These are phyloP conservation scores for Callithrix jacchus DNA, from an alignment of 2,113 vertebrate species.

Conservation along the genomic window DNA sequence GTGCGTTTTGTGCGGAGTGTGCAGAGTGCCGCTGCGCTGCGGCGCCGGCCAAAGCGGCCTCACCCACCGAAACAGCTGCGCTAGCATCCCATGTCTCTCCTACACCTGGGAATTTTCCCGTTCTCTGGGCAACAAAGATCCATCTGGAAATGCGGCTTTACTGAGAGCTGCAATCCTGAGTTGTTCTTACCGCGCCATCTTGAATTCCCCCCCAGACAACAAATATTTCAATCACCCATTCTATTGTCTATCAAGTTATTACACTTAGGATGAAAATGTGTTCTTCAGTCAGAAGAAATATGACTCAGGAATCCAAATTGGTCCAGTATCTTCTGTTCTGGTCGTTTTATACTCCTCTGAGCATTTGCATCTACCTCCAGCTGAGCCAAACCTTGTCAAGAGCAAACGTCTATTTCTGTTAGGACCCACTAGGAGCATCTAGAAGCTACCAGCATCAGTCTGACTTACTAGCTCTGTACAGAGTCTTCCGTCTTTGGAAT, in stretches of 20 bases:
- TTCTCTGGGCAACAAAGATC: too few species aligned
- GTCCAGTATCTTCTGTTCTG: not conserved
- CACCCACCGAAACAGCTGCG: too few species aligned
- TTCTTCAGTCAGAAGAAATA: constrained; percentile 5
- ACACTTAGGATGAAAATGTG: not conserved
- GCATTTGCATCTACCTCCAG: not conserved
- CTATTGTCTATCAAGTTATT: constrained; percentile 15
- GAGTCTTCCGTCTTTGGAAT: not conserved
- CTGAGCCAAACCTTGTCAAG: not conserved
- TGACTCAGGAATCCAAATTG: not conserved
- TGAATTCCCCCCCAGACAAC: too few species aligned
- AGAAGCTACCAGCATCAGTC: not conserved
- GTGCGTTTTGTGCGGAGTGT: too few species aligned
- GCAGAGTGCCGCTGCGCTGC: too few species aligned
- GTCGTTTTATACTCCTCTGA: not conserved
- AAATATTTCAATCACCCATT: not conserved
- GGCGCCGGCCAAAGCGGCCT: too few species aligned
- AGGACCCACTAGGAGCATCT: not conserved
- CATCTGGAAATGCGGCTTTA: too few species aligned
- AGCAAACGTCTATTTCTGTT: not conserved
- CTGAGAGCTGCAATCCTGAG: too few species aligned
- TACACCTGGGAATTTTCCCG: too few species aligned
- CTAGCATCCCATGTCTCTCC: too few species aligned
- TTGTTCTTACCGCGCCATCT: too few species aligned
- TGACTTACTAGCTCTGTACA: not conserved